Conservation (phyloP, 2,888 invertebrate species). For the Drosophila algonquin region DNA sequence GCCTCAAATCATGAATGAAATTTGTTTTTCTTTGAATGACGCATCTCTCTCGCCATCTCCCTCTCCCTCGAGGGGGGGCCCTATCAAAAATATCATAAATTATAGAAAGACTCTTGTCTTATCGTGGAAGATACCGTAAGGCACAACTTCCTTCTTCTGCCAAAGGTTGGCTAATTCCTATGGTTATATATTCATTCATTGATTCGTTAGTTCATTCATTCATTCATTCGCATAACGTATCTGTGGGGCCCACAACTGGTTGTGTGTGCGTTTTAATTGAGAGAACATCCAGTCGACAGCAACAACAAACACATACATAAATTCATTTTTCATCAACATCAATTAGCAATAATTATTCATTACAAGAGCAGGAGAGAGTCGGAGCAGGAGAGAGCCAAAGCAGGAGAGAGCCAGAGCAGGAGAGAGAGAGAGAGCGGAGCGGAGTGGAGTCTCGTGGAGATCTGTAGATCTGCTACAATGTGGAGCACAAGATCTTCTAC, state of each 20-base stretch:
- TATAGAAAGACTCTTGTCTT: not conserved
- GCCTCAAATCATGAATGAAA: conserved; percentile 71
- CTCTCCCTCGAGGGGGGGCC: not conserved
- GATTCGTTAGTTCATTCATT: conserved; percentile 34
- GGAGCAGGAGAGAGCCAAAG: not conserved
- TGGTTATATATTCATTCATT: conserved; percentile 39
- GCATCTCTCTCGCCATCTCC: conserved; percentile 13
- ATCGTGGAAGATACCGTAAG: not conserved
- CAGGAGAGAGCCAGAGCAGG: not conserved
- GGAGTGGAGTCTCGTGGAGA: not conserved
- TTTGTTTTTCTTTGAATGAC: conserved; percentile 26
- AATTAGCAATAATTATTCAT: conserved; percentile 80
- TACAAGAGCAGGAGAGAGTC: conserved; percentile 25
- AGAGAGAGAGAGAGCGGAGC: not conserved
- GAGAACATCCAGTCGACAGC: conserved; percentile 54
- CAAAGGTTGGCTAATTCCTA: not conserved
- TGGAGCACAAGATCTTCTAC: not conserved
- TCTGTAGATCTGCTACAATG: not conserved
- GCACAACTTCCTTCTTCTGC: not conserved
- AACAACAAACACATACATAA: conserved; percentile 67
- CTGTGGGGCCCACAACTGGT: conserved; percentile 27
- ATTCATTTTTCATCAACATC: conserved; percentile 75
- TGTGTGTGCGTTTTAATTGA: conserved; percentile 66
- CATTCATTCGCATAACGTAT: conserved; percentile 55
- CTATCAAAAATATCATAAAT: conserved; percentile 40